Conservation (phyloP, 2,888 invertebrate species). For the Coremacera marginata region DNA sequence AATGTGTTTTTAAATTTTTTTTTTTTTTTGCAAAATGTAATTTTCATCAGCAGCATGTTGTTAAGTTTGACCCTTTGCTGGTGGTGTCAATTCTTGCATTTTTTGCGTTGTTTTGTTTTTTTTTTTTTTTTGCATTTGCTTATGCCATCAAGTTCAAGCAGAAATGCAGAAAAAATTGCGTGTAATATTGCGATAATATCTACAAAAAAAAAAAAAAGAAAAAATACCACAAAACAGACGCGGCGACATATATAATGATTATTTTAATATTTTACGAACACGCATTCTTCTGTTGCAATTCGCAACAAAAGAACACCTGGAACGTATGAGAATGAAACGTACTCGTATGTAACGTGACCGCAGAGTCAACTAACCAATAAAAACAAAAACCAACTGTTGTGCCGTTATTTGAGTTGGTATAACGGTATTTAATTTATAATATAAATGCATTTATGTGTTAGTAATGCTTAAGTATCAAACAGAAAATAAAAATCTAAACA, state of each 20-base stretch:
- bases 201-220: too few relatives aligned
- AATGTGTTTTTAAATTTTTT: background rate
- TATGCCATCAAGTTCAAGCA: constrained; percentile 47
- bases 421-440: constrained; percentile 33
- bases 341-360: background rate
- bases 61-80: constrained; percentile 20
- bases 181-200: constrained; percentile 25
- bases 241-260: background rate
- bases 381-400: constrained; percentile 18
- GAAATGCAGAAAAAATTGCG: constrained; percentile 31
- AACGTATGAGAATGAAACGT: background rate
- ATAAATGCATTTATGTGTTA: constrained; percentile 1
- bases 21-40: background rate
- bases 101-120: too few relatives aligned
- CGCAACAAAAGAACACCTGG: background rate
- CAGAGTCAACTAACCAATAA: background rate
- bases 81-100: background rate
- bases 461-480: background rate
- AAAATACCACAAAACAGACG: constrained; percentile 17
- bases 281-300: background rate
- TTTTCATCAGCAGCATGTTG: background rate
- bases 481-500: background rate
- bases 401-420: background rate
- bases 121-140: background rate
- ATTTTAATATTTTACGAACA: background rate